A percentile compares a stretch with the other conserved stretches of the same genome.
These are phyloP conservation scores for Onchidella celtica DNA, from an alignment of 2,888 invertebrate genomes.

Conservation along the genomic window DNA sequence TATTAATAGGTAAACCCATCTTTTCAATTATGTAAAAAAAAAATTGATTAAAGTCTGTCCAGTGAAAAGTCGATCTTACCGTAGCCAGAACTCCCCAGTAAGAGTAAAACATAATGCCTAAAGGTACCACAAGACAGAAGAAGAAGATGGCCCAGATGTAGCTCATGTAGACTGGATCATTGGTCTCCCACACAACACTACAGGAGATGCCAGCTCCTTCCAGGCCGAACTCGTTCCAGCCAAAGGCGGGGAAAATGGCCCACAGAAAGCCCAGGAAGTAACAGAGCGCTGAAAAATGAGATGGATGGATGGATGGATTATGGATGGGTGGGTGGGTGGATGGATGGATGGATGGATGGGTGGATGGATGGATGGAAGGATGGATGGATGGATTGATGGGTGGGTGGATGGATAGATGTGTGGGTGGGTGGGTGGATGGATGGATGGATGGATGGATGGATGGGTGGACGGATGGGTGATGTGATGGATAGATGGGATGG, in stretches of 20 bases:
- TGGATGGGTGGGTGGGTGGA: not conserved
- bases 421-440: not conserved
- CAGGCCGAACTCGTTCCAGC: slow-evolving; percentile 69
- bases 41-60: not conserved
- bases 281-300: slow-evolving; percentile 53
- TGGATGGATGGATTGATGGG: not conserved
- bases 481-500: too few relatives aligned
- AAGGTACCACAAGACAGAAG: slow-evolving; percentile 65
- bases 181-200: slow-evolving; percentile 62
- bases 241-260: slow-evolving; percentile 68
- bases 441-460: not conserved
- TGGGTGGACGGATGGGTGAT: too few relatives aligned
- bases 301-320: not conserved
- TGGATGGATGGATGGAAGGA: not conserved
- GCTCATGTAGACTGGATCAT: slow-evolving; percentile 56
- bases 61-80: slow-evolving; percentile 55
- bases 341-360: not conserved
- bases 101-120: slow-evolving; percentile 62
- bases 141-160: slow-evolving; percentile 68
- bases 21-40: not conserved
- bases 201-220: slow-evolving; percentile 66
- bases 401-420: not conserved
- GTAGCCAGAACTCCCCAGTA: slow-evolving; percentile 67
- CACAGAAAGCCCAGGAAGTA: slow-evolving; percentile 63
- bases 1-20: too few relatives aligned